Evolutionary conservation across 2,797 vertebrate genomes (phyloP).

Genomic region (Prunella strophiata): DNA sequence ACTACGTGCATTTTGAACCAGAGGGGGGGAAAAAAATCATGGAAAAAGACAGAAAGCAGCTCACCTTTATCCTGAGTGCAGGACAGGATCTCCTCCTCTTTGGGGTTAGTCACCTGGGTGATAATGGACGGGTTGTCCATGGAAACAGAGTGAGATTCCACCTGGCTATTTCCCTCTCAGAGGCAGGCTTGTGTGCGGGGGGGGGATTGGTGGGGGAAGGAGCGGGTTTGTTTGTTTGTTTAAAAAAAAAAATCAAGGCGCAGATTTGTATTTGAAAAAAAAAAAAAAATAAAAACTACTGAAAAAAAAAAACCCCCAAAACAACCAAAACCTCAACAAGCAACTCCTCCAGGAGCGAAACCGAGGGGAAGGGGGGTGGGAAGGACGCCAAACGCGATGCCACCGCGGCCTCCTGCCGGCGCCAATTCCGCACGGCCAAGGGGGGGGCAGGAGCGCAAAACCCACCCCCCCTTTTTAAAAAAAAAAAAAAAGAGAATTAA

Average conservation of each 20-base stretch:
- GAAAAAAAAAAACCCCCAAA: background rate
- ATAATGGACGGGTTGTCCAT: conserved; percentile 99
- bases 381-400: background rate
- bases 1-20: background rate
- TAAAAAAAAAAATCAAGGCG: conserved; percentile 63
- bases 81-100: conserved; percentile 93
- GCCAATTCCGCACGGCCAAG: too few species aligned
- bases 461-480: too few species aligned
- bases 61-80: conserved; percentile 82
- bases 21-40: fast-evolving
- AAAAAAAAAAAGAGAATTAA: too few species aligned
- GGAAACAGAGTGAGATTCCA: conserved; percentile 78
- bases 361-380: background rate
- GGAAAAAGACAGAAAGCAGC: background rate
- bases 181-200: conserved; percentile 56
- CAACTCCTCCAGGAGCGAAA: conserved; percentile 26
- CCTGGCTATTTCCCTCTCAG: conserved; percentile 69
- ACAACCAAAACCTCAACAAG: background rate
- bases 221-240: conserved; percentile 29
- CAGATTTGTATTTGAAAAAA: background rate
- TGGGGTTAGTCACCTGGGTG: conserved; percentile 99
- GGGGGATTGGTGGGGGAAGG: background rate
- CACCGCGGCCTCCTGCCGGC: background rate
- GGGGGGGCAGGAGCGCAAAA: too few species aligned
- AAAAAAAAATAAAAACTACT: background rate